Evolutionary conservation across 2,797 vertebrate species (phyloP), one percentile per base, ranked within the genome.

Genomic region (Sebastes miniatus): DNA sequence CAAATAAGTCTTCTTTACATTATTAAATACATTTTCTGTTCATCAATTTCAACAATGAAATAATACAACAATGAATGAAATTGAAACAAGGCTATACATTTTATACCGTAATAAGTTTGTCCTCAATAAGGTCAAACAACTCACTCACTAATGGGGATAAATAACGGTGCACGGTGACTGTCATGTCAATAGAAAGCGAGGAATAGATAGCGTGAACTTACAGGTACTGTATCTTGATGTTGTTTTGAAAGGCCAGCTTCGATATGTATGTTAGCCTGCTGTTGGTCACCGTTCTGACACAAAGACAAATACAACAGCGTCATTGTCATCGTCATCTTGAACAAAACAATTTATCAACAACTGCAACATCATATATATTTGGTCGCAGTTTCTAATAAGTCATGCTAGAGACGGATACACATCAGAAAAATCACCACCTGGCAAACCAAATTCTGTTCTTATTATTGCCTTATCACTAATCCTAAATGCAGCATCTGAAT

Each of bases 181-280:
- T 89, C 76, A 32, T 76, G 65, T 84, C 47, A 83, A 29, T 29
- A 27, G 31, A 75, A 61, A 69, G 8, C 8, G 32, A 54, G 3
- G 1, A 58, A 47, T 18, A 36, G 10, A 43, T 52, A 58, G 1
- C 1, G 31, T 8, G 7, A 43, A 98, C 98, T 98, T 91, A 99
- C 98, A 99, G 95, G 85, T 98, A 97, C 73, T 98, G 97, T 69
- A 99, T 93, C 75, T 97, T 98, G 83, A 92, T 66, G 57, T 97
- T 99, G 94, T 96, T 97, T 84, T 96, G 93, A 95, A 99, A 99
- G 58, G 97, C 98, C 82, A 97, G 96, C 87, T 94, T 96, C 27
- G 98, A 97, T 65, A 99, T 96, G 31, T 97, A 97, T 61, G 94
- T 97, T 84, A 99, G 96, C 81, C 96, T 96, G 27, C 97, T 98